Conservation (phyloP, 1,140 invertebrate species). For the Drosophila cardini region DNA sequence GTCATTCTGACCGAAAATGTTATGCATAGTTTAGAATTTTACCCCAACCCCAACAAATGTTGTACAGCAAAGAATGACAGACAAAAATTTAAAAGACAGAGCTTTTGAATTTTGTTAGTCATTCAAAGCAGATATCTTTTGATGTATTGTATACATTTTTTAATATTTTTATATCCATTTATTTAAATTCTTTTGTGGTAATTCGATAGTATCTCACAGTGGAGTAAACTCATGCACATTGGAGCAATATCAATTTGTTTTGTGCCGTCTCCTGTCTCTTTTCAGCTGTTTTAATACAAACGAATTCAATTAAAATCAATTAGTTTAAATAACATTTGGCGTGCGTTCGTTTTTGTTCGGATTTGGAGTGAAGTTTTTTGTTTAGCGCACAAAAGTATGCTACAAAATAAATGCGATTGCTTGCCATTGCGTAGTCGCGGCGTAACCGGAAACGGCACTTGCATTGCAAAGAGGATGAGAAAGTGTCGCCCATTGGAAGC, state of each 20-base stretch:
- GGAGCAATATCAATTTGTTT: background rate
- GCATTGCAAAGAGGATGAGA: conserved; percentile 63
- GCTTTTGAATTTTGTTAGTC: no score
- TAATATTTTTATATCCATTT: no score
- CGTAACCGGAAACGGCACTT: conserved; percentile 67
- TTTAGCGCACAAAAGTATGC: conserved; percentile 52
- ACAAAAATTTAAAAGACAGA: no score
- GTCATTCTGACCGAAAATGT: no score
- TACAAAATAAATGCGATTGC: conserved; percentile 41
- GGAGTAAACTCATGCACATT: no score
- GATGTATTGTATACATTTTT: no score
- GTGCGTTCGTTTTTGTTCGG: conserved; percentile 5
- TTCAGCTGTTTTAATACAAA: conserved; percentile 43
- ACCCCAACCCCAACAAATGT: no score
- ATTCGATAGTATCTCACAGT: no score
- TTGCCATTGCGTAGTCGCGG: conserved; percentile 60
- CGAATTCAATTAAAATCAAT: conserved; percentile 78
- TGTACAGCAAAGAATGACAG: no score
- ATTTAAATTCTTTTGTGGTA: no score
- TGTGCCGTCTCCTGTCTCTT: background rate
- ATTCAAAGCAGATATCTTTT: no score
- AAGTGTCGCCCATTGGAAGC: conserved; percentile 27
- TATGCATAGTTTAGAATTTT: no score
- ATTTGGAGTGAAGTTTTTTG: conserved; percentile 42
- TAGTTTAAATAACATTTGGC: conserved; percentile 78